These are phyloP conservation scores for Mythimna lalbum DNA, from an alignment of 2,888 invertebrate species.

Conservation along the genomic window DNA sequence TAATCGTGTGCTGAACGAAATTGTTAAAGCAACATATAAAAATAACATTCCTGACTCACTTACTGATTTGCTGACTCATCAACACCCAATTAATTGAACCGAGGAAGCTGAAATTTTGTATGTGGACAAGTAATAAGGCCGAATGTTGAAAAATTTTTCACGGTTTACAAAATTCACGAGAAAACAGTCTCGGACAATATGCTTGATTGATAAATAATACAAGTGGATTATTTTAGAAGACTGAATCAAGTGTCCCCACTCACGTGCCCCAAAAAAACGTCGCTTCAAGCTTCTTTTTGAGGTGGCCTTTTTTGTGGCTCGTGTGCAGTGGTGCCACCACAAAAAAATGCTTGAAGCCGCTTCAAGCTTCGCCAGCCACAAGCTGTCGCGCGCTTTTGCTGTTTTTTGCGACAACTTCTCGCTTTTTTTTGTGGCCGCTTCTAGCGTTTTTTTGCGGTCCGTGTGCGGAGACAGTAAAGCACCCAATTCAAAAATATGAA, in stretches of 20 bases:
- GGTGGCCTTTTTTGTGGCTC: too few species aligned
- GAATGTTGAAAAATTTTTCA: not conserved
- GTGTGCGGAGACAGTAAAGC: too few species aligned
- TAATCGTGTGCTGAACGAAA: slow-evolving; percentile 16
- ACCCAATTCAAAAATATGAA: not conserved
- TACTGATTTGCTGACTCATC: not conserved
- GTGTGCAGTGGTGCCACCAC: too few species aligned
- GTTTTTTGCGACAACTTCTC: too few species aligned
- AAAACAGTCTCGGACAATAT: not conserved
- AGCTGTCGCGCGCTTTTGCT: too few species aligned
- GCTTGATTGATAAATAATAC: not conserved
- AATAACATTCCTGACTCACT: not conserved
- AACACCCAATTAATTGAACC: not conserved
- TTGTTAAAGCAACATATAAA: slow-evolving; percentile 1
- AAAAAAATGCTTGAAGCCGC: too few species aligned
- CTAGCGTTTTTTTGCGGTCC: too few species aligned
- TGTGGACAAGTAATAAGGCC: not conserved
- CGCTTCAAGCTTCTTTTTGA: too few species aligned
- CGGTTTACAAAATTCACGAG: not conserved
- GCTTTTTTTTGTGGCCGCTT: too few species aligned
- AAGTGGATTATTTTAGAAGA: not conserved
- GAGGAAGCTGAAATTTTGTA: slow-evolving; percentile 3
- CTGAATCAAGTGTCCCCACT: too few species aligned
- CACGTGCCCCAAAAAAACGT: too few species aligned
- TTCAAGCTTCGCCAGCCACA: too few species aligned